Conservation (phyloP, 2,797 vertebrate species). For the Morus bassanus region DNA sequence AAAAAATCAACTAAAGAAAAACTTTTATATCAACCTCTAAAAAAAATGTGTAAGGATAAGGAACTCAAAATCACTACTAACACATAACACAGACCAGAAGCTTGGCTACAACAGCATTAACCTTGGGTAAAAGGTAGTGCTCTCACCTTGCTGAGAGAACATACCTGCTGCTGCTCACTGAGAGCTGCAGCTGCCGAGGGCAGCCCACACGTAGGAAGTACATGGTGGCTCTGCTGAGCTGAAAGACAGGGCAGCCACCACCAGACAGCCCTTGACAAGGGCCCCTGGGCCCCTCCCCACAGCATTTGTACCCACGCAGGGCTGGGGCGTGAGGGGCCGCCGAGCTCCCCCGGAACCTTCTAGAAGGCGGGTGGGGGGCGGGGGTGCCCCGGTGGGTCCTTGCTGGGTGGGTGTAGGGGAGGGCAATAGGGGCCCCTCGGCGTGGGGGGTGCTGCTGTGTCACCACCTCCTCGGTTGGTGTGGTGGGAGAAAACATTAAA, state of each 20-base stretch:
- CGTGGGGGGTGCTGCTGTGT: no score
- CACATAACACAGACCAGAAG: fast-evolving
- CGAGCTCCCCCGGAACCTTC: neutral
- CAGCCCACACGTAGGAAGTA: fast-evolving
- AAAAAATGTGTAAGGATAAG: fast-evolving
- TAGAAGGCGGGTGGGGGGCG: neutral
- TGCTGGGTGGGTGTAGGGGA: no score
- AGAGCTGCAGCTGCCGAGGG: neutral
- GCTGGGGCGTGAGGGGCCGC: no score
- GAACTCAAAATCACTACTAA: fast-evolving
- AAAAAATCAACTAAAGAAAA: fast-evolving
- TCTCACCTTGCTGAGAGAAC: fast-evolving
- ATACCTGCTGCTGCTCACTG: fast-evolving
- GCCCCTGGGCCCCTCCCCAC: fast-evolving
- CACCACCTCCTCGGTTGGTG: no score
- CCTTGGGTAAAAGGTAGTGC: fast-evolving
- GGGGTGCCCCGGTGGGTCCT: neutral
- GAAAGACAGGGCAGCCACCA: fast-evolving
- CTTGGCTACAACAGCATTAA: fast-evolving
- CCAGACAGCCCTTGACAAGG: neutral
- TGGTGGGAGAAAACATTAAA: no score
- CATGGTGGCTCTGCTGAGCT: fast-evolving
- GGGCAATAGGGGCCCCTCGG: no score
- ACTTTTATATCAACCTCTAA: fast-evolving
- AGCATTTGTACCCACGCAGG: no score